Evolutionary conservation across 1,140 invertebrate species (phyloP).

Genomic region (Limonius californicus): DNA sequence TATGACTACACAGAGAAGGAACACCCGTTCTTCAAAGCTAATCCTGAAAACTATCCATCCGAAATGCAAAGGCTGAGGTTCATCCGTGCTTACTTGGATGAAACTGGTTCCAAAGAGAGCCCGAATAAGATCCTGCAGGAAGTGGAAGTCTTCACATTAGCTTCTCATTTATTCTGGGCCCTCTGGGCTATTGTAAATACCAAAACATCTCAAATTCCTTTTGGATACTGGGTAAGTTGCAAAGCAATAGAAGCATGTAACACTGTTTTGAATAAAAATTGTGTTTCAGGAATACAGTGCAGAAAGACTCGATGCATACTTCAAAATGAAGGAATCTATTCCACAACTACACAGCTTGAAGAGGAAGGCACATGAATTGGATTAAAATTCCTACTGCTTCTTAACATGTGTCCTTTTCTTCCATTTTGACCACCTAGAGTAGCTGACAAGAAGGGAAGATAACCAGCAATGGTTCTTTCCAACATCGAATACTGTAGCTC

Average conservation of each 20-base stretch:
- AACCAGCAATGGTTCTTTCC: neutral
- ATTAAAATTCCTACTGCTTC: neutral
- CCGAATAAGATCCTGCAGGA: slow-evolving; percentile 67
- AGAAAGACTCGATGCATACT: neutral
- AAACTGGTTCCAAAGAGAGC: slow-evolving; percentile 48
- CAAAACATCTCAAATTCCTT: slow-evolving; percentile 82
- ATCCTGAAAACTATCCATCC: slow-evolving; percentile 65
- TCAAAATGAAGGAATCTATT: neutral
- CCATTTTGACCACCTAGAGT: neutral
- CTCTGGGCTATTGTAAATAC: slow-evolving; percentile 90
- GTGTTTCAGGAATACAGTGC: neutral
- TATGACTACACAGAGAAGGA: slow-evolving; percentile 82
- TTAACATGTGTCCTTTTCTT: neutral
- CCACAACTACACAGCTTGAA: neutral
- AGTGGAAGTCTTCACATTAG: slow-evolving; percentile 76
- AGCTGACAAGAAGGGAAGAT: neutral
- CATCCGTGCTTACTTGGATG: slow-evolving; percentile 40
- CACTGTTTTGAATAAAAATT: neutral
- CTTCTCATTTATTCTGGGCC: slow-evolving; percentile 90
- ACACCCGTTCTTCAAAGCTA: slow-evolving; percentile 74
- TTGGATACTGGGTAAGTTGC: slow-evolving; percentile 85
- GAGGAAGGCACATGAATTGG: neutral
- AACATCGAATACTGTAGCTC: neutral
- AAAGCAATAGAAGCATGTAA: neutral
- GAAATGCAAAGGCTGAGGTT: slow-evolving; percentile 66